Percentiles rank a stretch among this genome's conserved stretches.
Conservation (phyloP, 2,888 invertebrate genomes). For the Eupithecia centaureata region DNA sequence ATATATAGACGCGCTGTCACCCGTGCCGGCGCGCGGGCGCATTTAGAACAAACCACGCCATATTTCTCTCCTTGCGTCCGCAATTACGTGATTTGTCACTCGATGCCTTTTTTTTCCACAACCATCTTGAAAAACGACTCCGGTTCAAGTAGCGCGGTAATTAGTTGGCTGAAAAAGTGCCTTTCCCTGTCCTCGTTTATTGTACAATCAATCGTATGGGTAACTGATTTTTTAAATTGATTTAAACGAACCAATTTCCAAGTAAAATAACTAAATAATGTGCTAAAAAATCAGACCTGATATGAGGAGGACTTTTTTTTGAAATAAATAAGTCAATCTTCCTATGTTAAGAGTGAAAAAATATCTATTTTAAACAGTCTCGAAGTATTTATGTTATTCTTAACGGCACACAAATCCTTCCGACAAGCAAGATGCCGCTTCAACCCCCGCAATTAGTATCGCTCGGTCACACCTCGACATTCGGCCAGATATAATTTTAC, state of each 20-base stretch:
- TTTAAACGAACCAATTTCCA: constrained; percentile 37
- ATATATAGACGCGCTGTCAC: constrained; percentile 66
- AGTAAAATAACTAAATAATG: not conserved
- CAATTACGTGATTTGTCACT: constrained; percentile 84
- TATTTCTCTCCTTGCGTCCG: constrained; percentile 80
- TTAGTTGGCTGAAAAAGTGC: constrained; percentile 78
- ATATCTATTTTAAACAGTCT: constrained; percentile 58
- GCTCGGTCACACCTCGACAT: constrained; percentile 82
- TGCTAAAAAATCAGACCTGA: not conserved
- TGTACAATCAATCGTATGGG: constrained; percentile 62
- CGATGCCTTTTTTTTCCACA: constrained; percentile 64
- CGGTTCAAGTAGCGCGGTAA: constrained; percentile 71
- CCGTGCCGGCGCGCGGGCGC: constrained; percentile 64
- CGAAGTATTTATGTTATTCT: constrained; percentile 46
- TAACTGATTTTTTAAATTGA: constrained; percentile 52
- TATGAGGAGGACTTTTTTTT: not conserved
- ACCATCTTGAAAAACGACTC: constrained; percentile 73
- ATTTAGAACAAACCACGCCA: constrained; percentile 80
- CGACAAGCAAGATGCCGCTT: constrained; percentile 59
- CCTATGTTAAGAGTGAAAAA: constrained; percentile 3
- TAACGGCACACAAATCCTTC: constrained; percentile 73
- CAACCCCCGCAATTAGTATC: constrained; percentile 80
- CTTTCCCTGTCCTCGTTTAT: constrained; percentile 67
- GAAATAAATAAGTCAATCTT: not conserved
- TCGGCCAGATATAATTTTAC: constrained; percentile 79